phyloP scores from a whole-genome alignment of 1,140 invertebrate species.

The Manduca sexta region DNA sequence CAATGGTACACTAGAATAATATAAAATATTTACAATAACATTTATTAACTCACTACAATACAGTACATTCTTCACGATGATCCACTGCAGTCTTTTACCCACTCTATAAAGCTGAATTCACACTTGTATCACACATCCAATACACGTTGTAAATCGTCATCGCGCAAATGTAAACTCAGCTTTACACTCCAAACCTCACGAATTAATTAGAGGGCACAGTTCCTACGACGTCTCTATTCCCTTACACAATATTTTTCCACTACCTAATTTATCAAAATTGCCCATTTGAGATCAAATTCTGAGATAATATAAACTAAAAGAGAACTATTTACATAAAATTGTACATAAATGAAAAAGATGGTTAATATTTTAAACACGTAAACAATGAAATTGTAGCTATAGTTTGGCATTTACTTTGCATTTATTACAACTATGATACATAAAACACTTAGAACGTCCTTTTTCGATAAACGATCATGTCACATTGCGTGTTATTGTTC shows the following conservation, averaged over 20 bases:
- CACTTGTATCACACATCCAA: background rate
- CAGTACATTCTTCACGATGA: conserved; percentile 18
- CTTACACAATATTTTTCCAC: too few species aligned
- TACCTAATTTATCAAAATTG: conserved; percentile 42
- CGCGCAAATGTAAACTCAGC: too few species aligned
- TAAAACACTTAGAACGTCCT: conserved; percentile 10
- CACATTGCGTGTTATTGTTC: conserved; percentile 2
- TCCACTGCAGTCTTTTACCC: conserved; percentile 32
- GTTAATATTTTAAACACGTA: background rate
- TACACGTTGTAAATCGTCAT: too few species aligned
- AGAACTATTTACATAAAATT: conserved; percentile 4
- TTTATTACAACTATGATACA: conserved; percentile 15
- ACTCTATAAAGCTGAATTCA: conserved; percentile 9
- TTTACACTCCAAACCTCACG: too few species aligned
- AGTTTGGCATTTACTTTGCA: conserved; percentile 54
- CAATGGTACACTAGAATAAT: conserved; percentile 10
- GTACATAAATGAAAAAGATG: background rate
- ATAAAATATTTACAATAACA: conserved; percentile 39
- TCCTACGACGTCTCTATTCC: background rate
- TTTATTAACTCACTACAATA: conserved; percentile 21
- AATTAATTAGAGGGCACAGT: too few species aligned
- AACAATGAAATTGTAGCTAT: conserved; percentile 28
- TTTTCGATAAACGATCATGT: conserved; percentile 5
- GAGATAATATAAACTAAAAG: conserved; percentile 26
- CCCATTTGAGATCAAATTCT: conserved; percentile 60